Evolutionary conservation across 1,140 invertebrate genomes (phyloP), one percentile per base, ranked within the genome.

Genomic region (Eubasilissa regina): DNA sequence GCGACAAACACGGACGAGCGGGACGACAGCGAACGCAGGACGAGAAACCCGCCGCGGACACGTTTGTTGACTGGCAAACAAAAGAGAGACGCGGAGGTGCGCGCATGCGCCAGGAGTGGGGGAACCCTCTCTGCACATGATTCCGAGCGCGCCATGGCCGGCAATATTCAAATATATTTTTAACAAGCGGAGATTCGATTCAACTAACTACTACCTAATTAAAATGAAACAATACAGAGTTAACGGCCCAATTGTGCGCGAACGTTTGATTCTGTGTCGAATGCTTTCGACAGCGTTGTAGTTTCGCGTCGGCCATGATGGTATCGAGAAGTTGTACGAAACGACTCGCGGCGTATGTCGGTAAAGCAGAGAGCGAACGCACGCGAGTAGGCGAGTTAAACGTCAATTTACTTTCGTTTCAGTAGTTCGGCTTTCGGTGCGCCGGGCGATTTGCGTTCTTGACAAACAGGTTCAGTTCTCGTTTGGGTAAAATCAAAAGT

Each of bases 51-150:
- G 21, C 44, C 43, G 35, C 56, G 35, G 51, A 12, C 17, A 44
- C 80, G 75, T 70, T 53, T 44, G 64, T 62, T 73, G 72, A 75
- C 76, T 74, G 77, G 64, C 62, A 64, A 58, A 73, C 73, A 75
- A 73, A 80, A 80, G 74, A 72, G 72, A 25, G 56, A 58, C 77
- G 70, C 56, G 44, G 53, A 10, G 45, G 7, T 25, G 74, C 13
- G 74, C 74, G 74, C 74, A 64, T 19, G 74, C 74, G 74, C 45
- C 43, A 3, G 56, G n/a, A 11, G 70, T 12, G 70, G 51, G 70
- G 25, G 70, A 55, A 21, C 11, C n/a, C 35, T 44, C 74, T 74
- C n/a, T 7, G 70, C 70, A 73, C 48, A 43, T 10, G 51, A 11
- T 73, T 21, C 53, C 19, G 66, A 70, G 13, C 66, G 66, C 66